Evolutionary conservation across 1,140 invertebrate genomes (phyloP), one percentile per base, ranked within the genome.

Genomic region (Drosophila watanabei): DNA sequence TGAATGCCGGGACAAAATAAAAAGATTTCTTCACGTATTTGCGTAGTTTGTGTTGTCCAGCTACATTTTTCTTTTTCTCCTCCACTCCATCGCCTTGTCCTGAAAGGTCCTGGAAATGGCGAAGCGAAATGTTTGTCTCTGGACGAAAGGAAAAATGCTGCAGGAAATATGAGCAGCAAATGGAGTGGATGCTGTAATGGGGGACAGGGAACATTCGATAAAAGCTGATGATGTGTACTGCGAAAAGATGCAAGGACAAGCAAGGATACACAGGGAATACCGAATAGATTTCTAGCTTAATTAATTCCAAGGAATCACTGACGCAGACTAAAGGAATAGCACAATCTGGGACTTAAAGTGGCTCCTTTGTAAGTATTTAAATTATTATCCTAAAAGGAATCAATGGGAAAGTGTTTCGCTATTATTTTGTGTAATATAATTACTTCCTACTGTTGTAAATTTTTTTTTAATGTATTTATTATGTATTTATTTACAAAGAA

Each of bases 21-120:
- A 92, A 92, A 88, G 87, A 90, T 90, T 89, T 90, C 69, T 82
- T 77, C 59, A 69, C 86, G 75, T 89, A 82, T 89, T 89, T 88
- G 79, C 85, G 86, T 61, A 76, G 63, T 76, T 90, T 70, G 70
- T 81, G 62, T 79, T 81, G 62, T 79, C 46, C 58, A 65, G 61
- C 64, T 65, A 57, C 33, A 49, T n/a, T 57, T 56, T 37, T 70
- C n/a, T 37, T 24, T 37, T 70, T 65, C 70, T 62, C 49, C 18
- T 32, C 9, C 51, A 11, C 28, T 39, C 28, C 24, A 10, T 20
- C 24, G 14, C 24, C 18, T 49, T 30, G 33, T 7, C 30, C 18
- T 24, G 6, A 18, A 35, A 39, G 54, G 54, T 57, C 35, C 54
- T 57, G 54, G 8, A 57, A 64, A 41, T 37, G 39, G 54, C 61